A percentile compares a stretch with the other conserved stretches of the same genome.
phyloP scores from a whole-genome alignment of 2,113 vertebrate genomes.

The Gracilinanus agilis region DNA sequence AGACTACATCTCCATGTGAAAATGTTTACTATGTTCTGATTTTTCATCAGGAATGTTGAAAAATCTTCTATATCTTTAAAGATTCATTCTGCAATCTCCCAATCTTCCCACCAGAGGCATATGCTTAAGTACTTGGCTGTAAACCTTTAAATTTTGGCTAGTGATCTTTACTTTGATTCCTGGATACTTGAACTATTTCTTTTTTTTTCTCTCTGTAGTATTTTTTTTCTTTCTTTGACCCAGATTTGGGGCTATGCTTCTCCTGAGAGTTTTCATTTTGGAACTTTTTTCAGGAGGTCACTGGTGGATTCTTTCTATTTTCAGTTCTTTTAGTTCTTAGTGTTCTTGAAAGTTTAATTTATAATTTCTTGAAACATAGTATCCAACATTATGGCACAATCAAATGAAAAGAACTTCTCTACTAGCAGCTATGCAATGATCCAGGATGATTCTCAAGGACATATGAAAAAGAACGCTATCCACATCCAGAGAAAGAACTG shows the following conservation, averaged over 20 bases:
- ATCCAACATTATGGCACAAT: background rate
- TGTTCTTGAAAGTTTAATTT: background rate
- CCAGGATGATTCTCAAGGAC: too few relatives aligned
- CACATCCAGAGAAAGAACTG: too few relatives aligned
- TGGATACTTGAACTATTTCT: background rate
- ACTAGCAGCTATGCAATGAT: too few relatives aligned
- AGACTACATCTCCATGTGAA: too few relatives aligned
- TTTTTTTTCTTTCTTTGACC: background rate
- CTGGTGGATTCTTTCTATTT: background rate
- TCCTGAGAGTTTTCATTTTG: background rate
- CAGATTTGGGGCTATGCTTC: background rate
- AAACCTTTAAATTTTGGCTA: background rate
- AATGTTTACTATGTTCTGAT: too few relatives aligned
- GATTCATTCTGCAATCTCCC: background rate
- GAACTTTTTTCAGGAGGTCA: too few relatives aligned
- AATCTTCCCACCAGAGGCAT: too few relatives aligned
- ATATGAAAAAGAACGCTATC: too few relatives aligned
- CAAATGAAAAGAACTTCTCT: too few relatives aligned
- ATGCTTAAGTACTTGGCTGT: too few relatives aligned
- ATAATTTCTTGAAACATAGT: background rate
- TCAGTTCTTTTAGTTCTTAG: background rate
- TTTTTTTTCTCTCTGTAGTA: background rate
- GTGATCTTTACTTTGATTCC: background rate
- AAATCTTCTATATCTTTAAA: background rate
- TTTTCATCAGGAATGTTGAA: too few relatives aligned